Percentiles rank a stretch among this genome's conserved stretches.
Conservation (phyloP, 2,797 vertebrate genomes). For the Helicolenus hilgendorfi region DNA sequence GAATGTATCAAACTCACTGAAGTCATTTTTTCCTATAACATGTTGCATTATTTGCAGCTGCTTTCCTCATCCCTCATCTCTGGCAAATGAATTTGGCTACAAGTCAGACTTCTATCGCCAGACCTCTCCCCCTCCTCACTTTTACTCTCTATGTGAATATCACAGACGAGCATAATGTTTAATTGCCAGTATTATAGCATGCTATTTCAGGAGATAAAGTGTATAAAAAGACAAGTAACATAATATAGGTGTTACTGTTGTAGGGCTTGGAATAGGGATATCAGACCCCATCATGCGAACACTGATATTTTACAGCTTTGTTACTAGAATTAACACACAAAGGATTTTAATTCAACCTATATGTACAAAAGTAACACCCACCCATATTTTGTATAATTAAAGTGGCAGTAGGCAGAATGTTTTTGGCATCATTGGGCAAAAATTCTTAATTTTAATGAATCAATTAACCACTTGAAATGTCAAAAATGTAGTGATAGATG, state of each 20-base stretch:
- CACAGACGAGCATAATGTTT: background rate
- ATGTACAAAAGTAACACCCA: background rate
- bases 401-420: background rate
- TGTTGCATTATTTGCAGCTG: conserved; percentile 36
- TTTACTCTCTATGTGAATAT: background rate
- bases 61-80: conserved; percentile 27
- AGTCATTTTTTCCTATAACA: conserved; percentile 31
- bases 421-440: no score
- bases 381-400: background rate
- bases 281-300: background rate
- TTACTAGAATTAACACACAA: background rate
- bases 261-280: background rate
- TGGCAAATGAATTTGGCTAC: conserved; percentile 51
- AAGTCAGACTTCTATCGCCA: conserved; percentile 14
- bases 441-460: background rate
- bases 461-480: background rate
- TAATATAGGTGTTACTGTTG: background rate
- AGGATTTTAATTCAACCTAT: background rate
- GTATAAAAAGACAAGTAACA: background rate
- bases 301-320: background rate
- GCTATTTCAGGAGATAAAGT: background rate
- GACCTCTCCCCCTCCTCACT: background rate
- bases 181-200: background rate
- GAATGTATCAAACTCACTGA: conserved; percentile 50
- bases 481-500: background rate